These are phyloP conservation scores for Phymorhynchus buccinoides DNA, from an alignment of 1,140 invertebrate species.

Conservation along the genomic window DNA sequence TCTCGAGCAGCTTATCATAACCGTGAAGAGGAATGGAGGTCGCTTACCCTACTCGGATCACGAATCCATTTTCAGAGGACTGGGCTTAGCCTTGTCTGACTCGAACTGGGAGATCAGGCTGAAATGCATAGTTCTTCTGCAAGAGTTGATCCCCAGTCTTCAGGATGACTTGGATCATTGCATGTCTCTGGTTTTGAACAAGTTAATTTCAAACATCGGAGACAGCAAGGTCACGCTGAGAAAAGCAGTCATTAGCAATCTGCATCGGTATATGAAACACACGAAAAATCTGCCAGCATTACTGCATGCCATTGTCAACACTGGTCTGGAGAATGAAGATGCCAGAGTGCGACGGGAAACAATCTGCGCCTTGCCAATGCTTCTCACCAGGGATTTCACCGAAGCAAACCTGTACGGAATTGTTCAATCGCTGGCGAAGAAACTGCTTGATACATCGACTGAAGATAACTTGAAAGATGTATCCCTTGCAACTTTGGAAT, in stretches of 20 bases:
- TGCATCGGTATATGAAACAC: conserved; percentile 72
- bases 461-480: conserved; percentile 67
- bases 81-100: conserved; percentile 65
- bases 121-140: conserved; percentile 71
- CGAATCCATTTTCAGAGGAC: conserved; percentile 67
- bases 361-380: conserved; percentile 68
- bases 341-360: conserved; percentile 67
- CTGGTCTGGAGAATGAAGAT: conserved; percentile 69
- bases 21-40: conserved; percentile 68
- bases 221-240: conserved; percentile 70
- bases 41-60: conserved; percentile 69
- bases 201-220: conserved; percentile 70
- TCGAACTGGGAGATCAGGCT: conserved; percentile 70
- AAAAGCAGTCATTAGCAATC: conserved; percentile 67
- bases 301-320: conserved; percentile 64
- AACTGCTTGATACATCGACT: conserved; percentile 63
- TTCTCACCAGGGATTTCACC: conserved; percentile 71
- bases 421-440: conserved; percentile 68
- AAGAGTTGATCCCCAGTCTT: conserved; percentile 70
- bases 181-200: conserved; percentile 67
- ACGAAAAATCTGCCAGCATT: conserved; percentile 64
- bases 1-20: conserved; percentile 68
- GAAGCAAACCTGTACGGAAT: conserved; percentile 68
- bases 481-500: conserved; percentile 67
- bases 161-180: conserved; percentile 69